A percentile compares a stretch with the other conserved stretches of the same genome.
These are phyloP conservation scores for Zele albiditarsus DNA, from an alignment of 2,888 invertebrate genomes.

Conservation along the genomic window DNA sequence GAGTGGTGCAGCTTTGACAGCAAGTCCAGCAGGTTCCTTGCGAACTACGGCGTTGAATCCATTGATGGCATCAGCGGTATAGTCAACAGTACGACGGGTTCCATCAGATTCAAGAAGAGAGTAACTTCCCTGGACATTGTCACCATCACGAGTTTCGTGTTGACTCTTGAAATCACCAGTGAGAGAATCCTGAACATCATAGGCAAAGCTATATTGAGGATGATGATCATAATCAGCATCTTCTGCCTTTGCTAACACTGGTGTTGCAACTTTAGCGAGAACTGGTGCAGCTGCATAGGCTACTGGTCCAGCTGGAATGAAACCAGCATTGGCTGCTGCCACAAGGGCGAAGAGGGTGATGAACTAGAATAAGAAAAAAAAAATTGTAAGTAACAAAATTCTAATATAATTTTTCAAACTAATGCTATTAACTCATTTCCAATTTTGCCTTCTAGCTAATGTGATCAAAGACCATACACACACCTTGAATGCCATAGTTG, in stretches of 20 bases:
- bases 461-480: conserved; percentile 48
- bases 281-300: conserved; percentile 60
- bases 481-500: conserved; percentile 71
- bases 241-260: conserved; percentile 60
- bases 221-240: conserved; percentile 67
- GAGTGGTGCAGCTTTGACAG: conserved; percentile 49
- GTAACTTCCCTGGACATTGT: conserved; percentile 62
- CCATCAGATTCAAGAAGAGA: conserved; percentile 71
- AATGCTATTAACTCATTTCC: not conserved
- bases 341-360: conserved; percentile 65
- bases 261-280: conserved; percentile 57
- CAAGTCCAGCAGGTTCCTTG: conserved; percentile 44
- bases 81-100: conserved; percentile 56
- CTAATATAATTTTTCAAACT: not conserved
- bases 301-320: conserved; percentile 67
- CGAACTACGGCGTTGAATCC: conserved; percentile 38
- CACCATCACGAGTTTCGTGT: conserved; percentile 55
- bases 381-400: not conserved
- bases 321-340: conserved; percentile 74
- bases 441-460: not conserved
- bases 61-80: conserved; percentile 53
- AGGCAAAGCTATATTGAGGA: conserved; percentile 68
- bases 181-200: conserved; percentile 60
- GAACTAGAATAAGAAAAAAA: conserved; percentile 56
- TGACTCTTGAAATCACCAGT: conserved; percentile 57